Conservation (phyloP, 2,797 vertebrate genomes). For the Percopsis omiscomaycus region DNA sequence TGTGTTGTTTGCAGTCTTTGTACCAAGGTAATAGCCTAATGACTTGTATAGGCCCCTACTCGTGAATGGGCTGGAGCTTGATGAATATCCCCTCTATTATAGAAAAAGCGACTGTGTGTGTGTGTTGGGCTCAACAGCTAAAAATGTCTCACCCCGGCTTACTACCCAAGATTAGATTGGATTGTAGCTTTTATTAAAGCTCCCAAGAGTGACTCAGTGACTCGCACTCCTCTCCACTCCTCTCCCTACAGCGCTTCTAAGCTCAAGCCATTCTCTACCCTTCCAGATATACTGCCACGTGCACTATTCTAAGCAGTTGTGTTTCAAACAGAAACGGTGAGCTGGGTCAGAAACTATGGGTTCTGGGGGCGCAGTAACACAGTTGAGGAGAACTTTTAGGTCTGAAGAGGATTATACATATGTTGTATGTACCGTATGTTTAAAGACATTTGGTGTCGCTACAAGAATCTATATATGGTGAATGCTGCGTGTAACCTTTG, state of each 20-base stretch:
- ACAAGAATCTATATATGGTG: conserved; percentile 2
- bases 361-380: no score
- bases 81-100: conserved; percentile 35
- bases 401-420: no score
- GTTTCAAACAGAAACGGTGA: no score
- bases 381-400: no score
- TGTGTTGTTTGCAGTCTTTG: conserved; percentile 37
- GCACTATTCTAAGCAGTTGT: no score
- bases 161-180: not conserved
- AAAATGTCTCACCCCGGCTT: not conserved
- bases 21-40: conserved; percentile 24
- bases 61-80: conserved; percentile 27
- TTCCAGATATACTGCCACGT: no score
- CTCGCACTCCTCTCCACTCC: no score
- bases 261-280: no score
- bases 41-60: conserved; percentile 33
- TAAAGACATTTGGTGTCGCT: not conserved
- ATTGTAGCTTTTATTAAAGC: not conserved
- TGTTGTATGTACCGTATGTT: no score
- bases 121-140: not conserved
- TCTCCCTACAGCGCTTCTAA: no score
- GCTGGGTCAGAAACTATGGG: no score
- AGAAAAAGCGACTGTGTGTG: conserved; percentile 9
- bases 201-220: no score
- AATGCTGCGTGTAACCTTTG: not conserved